Percentiles rank a stretch among this genome's conserved stretches.
These are phyloP conservation scores for Tribolium madens DNA, from an alignment of 1,140 invertebrate species.

Conservation along the genomic window DNA sequence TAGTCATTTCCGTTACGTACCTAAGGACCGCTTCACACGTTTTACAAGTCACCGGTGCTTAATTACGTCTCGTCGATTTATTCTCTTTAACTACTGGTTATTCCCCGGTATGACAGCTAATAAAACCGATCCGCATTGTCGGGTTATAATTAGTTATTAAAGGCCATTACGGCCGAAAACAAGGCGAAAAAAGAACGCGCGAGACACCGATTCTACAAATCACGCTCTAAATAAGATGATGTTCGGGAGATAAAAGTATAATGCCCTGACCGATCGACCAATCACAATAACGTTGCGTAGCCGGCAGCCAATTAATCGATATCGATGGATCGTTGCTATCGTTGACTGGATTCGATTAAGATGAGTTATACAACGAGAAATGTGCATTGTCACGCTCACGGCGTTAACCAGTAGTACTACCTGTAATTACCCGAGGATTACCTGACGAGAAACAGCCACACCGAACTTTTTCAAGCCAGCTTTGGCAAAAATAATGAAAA, in stretches of 20 bases:
- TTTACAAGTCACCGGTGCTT: slow-evolving; percentile 16
- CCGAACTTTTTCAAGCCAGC: neutral
- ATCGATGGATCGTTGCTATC: slow-evolving; percentile 60
- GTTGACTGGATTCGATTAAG: slow-evolving; percentile 60
- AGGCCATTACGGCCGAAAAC: slow-evolving; percentile 25
- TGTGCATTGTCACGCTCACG: slow-evolving; percentile 58
- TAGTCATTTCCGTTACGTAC: slow-evolving; percentile 21
- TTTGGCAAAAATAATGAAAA: too few relatives aligned
- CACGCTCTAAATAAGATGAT: slow-evolving; percentile 57
- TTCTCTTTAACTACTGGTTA: slow-evolving; percentile 39
- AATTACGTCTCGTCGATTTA: slow-evolving; percentile 22
- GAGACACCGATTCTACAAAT: slow-evolving; percentile 39
- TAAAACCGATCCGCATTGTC: slow-evolving; percentile 31
- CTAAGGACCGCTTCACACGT: neutral
- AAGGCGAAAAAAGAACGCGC: slow-evolving; percentile 18
- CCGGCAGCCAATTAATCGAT: slow-evolving; percentile 61
- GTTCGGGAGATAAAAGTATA: slow-evolving; percentile 57
- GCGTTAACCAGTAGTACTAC: slow-evolving; percentile 59
- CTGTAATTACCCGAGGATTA: slow-evolving; percentile 53
- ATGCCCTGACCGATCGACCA: slow-evolving; percentile 54
- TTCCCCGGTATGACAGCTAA: slow-evolving; percentile 25
- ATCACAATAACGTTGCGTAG: slow-evolving; percentile 61
- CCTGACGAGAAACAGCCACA: neutral
- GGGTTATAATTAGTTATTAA: slow-evolving; percentile 38
- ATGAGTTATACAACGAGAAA: slow-evolving; percentile 56